Base-by-base conservation (phyloP, 2,888 invertebrate species). In the Yponomeuta malinellus region DNA sequence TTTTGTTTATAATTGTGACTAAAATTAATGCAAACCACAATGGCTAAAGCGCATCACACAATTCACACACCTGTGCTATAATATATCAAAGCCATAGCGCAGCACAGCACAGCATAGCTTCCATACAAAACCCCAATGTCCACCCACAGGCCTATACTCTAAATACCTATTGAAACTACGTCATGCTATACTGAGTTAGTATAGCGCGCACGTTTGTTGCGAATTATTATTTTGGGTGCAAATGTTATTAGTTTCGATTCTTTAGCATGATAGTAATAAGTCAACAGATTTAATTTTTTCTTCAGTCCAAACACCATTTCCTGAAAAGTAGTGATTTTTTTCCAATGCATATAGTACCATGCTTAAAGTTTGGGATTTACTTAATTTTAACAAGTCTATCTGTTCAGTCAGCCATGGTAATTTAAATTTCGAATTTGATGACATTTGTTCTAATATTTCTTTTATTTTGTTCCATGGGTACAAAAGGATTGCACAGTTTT, bases 281-380 rank as follows among this genome's bases (percentile, higher is more conserved):
- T 59, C 52, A 15, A 59, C 52, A 15, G 12, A 59, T 76, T 78
- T 85, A 71, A 75, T 80, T 77, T 87, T 89, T 71, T 89, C 88
- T 75, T 89, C 90, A 73, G 76, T 77, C 92, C 92, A 93, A 2
- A 93, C 85, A 70, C 92, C 92, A 83, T 92, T 91, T 43, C 91
- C 92, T 75, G 84, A 83, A 79, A 92, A 92, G 75, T 92, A 89
- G 78, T 92, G 90, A 52, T 86, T 85, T 77, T 83, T 91, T 78
- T 93, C 92, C 68, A 93, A 78, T 72, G 85, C 76, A 83, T 93
- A 93, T 31, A 92, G 75, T 23, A 81, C 78, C 72, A 93, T 78
- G 76, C 92, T 92, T 70, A 93, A 78, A 75, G 83, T 86, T 74
- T 90, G 88, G 29, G 86, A 81, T 63, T 87, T 86, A 72, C 74